A percentile compares a stretch with the other conserved stretches of the same genome.
Evolutionary conservation across 2,888 invertebrate genomes (phyloP).

Genomic region (Chelonus formosanus): DNA sequence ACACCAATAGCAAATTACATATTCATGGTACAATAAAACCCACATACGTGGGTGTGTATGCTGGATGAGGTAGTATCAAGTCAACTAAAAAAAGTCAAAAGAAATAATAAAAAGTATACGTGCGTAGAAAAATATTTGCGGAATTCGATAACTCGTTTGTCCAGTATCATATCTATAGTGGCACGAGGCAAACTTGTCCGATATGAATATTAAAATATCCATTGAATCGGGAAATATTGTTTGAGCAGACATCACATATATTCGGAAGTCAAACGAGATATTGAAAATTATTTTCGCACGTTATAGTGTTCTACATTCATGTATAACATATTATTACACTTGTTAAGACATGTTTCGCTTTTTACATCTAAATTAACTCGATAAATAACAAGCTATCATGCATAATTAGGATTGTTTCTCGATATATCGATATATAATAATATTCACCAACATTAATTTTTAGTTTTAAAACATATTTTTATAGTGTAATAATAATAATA

Average conservation of each 20-base stretch:
- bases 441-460: too few species aligned
- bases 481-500: too few species aligned
- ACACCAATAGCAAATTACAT: neutral
- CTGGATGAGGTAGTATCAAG: neutral
- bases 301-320: too few species aligned
- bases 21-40: slow-evolving; percentile 12
- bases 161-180: slow-evolving; percentile 1
- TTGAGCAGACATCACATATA: neutral
- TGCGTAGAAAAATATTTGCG: slow-evolving; percentile 10
- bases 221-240: slow-evolving; percentile 7
- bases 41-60: slow-evolving; percentile 3
- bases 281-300: neutral
- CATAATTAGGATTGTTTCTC: too few species aligned
- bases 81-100: neutral
- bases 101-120: slow-evolving; percentile 4
- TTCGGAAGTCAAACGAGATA: neutral
- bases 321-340: too few species aligned
- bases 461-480: too few species aligned
- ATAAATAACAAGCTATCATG: too few species aligned
- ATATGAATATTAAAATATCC: slow-evolving; percentile 21
- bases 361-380: too few species aligned
- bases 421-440: too few species aligned
- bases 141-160: slow-evolving; percentile 17
- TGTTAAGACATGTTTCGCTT: too few species aligned
- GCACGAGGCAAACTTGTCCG: neutral